A percentile compares a stretch with the other conserved stretches of the same genome.
These are phyloP conservation scores for Myotis planiceps DNA, from an alignment of 2,797 vertebrate species.

Conservation along the genomic window DNA sequence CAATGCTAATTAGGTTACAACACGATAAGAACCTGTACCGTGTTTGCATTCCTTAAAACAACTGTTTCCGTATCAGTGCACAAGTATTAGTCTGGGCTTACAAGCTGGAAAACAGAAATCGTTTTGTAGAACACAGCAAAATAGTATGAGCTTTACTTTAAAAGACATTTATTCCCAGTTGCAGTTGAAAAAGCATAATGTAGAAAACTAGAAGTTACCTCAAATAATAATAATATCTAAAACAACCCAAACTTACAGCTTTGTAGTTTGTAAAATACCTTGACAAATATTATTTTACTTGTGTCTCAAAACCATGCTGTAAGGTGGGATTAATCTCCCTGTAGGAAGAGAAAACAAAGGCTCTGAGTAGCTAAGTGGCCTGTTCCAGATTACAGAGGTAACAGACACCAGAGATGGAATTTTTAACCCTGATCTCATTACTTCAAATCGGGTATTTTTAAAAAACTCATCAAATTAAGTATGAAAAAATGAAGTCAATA, in stretches of 20 bases:
- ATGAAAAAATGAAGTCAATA: conserved; percentile 28
- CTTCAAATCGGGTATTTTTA: background rate
- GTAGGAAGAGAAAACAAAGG: background rate
- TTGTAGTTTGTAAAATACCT: background rate
- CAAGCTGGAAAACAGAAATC: background rate
- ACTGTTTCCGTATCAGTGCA: background rate
- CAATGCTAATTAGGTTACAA: background rate
- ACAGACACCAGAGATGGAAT: background rate
- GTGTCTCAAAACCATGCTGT: background rate
- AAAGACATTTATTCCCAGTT: background rate
- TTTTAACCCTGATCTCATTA: background rate
- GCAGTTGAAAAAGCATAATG: background rate
- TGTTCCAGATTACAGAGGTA: background rate
- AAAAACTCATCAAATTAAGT: conserved; percentile 21
- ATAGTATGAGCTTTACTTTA: conserved; percentile 34
- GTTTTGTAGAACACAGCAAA: conserved; percentile 11
- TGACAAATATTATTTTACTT: background rate
- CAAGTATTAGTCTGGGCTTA: background rate
- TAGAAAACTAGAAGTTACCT: conserved; percentile 22
- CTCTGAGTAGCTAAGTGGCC: background rate
- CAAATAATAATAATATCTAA: background rate
- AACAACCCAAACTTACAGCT: background rate
- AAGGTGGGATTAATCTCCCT: background rate
- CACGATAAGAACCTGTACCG: background rate
- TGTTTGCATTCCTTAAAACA: background rate